Evolutionary conservation across 2,888 invertebrate species (phyloP), one percentile per base, ranked within the genome.

Genomic region (Sphaerolaimus hirsutus): DNA sequence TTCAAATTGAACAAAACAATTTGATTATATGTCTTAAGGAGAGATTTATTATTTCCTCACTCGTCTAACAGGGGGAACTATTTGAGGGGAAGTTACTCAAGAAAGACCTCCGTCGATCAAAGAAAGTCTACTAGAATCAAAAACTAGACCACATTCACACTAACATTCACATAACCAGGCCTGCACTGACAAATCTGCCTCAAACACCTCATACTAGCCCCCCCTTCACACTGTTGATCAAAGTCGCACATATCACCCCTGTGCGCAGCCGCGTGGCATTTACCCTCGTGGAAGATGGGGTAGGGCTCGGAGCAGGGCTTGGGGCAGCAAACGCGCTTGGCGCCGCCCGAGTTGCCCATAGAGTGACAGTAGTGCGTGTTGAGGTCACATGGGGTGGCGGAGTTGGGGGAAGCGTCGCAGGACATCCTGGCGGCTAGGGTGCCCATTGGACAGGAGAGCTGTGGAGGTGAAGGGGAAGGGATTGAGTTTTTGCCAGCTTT

Each of bases 151-250:
- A 5, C 21, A 38, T 50, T 45, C 22, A 60, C 60, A 48, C 53
- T 51, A 41, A 53, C 51, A 43, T 54, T 60, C 7, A 59, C 60
- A 10, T 55, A 43, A 44, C 56, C 54, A 51, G 61, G 61, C 36
- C 54, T 53, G 45, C 61, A 62, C 7, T 53, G 50, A 12, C 57
- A 56, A 21, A 21, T 12, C 2, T 14, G 19, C 21, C 52, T 40
- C 1, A 50, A 46, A 48, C 62, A 62, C 1, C 52, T 48, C 62
- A 62, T 62, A 10, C 56, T 54, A 23, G 55, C 55, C 24, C 62
- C 61, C 7, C 61, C 61, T 47, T 62, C 62, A 42, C 62, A 62
- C 56, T 61, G 62, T 37, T 56, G 54, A 46, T 63, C 59, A 32
- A 55, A 55, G 46, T 59, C 56, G 43, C 61, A 61, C 1, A 59